These are phyloP conservation scores for Rhadina sibilatrix DNA, from an alignment of 2,113 vertebrate species.

Conservation along the genomic window DNA sequence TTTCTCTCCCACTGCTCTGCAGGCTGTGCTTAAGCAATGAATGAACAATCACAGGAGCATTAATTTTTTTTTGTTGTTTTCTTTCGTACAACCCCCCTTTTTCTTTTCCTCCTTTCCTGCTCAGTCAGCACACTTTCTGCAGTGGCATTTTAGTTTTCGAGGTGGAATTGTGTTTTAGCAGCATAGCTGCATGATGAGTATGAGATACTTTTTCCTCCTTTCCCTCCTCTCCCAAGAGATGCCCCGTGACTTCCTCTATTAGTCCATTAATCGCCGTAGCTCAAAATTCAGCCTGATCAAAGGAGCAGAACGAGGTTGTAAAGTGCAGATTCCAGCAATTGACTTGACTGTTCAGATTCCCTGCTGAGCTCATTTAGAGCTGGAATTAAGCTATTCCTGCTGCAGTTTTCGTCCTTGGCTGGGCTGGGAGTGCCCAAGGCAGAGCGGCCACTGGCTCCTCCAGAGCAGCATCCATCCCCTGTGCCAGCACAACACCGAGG, in stretches of 20 bases:
- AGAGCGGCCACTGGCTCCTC: neutral
- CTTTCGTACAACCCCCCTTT: neutral
- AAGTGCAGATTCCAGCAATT: conserved; percentile 58
- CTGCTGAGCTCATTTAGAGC: conserved; percentile 54
- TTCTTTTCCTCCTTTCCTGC: neutral
- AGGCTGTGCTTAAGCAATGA: neutral
- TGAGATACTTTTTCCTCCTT: neutral
- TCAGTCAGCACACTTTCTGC: neutral
- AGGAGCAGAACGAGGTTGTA: conserved; percentile 62
- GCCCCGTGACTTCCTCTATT: conserved; percentile 49
- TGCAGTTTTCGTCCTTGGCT: conserved; percentile 18
- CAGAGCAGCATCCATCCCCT: neutral
- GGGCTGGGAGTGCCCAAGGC: neutral
- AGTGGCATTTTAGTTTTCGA: conserved; percentile 10
- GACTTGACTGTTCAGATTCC: conserved; percentile 49
- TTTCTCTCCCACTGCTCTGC: neutral
- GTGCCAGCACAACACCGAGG: neutral
- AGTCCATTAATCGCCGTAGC: conserved; percentile 53
- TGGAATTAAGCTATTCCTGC: conserved; percentile 52
- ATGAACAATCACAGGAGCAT: neutral
- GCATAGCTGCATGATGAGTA: neutral
- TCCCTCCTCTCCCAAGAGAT: conserved; percentile 4
- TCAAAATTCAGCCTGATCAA: conserved; percentile 62
- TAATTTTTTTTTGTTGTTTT: neutral
- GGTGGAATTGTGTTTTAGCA: neutral